Percentiles rank a stretch among this genome's conserved stretches.
Conservation (phyloP, 53 echinoderm and acorn worm species). For the Holothuria scabra region DNA sequence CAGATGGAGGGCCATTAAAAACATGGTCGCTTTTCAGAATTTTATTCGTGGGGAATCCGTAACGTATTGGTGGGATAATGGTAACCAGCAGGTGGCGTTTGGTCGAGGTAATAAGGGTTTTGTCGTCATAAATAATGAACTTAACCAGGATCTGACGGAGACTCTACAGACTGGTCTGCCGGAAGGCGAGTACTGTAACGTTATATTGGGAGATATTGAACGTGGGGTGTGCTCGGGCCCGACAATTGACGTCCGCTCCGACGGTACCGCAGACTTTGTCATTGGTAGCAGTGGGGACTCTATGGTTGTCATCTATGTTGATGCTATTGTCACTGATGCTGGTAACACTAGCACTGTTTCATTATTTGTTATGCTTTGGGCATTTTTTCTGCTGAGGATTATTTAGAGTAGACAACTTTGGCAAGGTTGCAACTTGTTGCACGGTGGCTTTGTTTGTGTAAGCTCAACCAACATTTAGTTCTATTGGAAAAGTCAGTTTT, state of each 20-base stretch:
- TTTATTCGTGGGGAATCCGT: conserved; percentile 50
- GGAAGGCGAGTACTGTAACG: conserved; percentile 69
- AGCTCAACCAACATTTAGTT: too few species aligned
- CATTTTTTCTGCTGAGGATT: too few species aligned
- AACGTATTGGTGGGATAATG: conserved; percentile 75
- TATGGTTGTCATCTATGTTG: conserved; percentile 61
- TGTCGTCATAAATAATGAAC: conserved; percentile 55
- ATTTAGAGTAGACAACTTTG: too few species aligned
- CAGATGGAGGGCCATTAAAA: conserved; percentile 75
- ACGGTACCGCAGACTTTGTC: conserved; percentile 62
- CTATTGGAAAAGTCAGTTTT: too few species aligned
- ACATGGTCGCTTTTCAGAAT: conserved; percentile 75
- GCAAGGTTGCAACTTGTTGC: too few species aligned
- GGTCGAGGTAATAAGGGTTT: conserved; percentile 75
- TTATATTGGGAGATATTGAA: conserved; percentile 70
- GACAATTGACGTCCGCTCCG: conserved; percentile 53
- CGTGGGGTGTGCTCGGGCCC: conserved; percentile 62
- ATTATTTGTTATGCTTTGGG: too few species aligned
- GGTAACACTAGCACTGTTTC: neutral
- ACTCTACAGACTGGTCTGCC: conserved; percentile 64
- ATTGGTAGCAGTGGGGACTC: conserved; percentile 63
- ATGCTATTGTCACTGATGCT: conserved; percentile 32
- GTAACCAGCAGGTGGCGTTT: conserved; percentile 82
- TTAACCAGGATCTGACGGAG: conserved; percentile 44
- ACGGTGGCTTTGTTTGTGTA: too few species aligned